A percentile compares a stretch with the other conserved stretches of the same genome.
Evolutionary conservation across 2,797 vertebrate genomes (phyloP).

Genomic region (Perodicticus potto): DNA sequence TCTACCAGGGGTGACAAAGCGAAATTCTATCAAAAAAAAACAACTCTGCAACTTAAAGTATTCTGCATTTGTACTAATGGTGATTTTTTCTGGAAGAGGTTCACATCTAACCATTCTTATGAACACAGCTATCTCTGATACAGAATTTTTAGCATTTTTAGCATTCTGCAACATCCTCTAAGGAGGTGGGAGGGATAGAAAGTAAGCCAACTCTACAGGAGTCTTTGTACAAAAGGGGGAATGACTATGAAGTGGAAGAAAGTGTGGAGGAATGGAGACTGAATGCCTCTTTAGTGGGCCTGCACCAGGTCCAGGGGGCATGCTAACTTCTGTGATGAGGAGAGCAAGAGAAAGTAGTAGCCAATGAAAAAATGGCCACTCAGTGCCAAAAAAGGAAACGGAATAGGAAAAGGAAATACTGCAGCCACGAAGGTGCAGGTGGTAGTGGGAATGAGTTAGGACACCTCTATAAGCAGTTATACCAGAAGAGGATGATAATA

Average conservation of each 20-base stretch:
- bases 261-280: not conserved
- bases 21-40: not conserved
- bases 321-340: not conserved
- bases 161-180: not conserved
- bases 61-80: not conserved
- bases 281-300: not conserved
- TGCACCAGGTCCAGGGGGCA: not conserved
- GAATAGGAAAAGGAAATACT: not conserved
- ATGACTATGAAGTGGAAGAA: not conserved
- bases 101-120: not conserved
- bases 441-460: too few species aligned
- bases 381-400: not conserved
- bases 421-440: not conserved
- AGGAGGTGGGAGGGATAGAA: not conserved
- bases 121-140: not conserved
- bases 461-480: not conserved
- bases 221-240: not conserved
- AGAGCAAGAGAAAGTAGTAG: not conserved
- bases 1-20: too few species aligned
- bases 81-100: not conserved
- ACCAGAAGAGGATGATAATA: not conserved
- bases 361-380: not conserved
- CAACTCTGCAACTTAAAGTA: not conserved
- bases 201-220: not conserved
- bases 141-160: not conserved